phyloP scores from a whole-genome alignment of 1,140 invertebrate species.

The Pararge aegeria region DNA sequence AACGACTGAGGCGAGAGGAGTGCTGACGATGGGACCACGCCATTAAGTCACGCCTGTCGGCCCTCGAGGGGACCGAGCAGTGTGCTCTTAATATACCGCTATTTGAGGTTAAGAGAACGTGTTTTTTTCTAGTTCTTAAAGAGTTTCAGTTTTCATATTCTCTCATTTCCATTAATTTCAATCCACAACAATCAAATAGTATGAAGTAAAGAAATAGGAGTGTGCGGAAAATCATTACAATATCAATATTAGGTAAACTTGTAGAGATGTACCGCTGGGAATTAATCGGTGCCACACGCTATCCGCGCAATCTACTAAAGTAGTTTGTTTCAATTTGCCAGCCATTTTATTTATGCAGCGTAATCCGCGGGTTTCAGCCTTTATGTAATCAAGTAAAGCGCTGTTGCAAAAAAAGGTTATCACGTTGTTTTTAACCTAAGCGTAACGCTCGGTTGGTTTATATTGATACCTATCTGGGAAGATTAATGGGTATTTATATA shows the following conservation, averaged over 20 bases:
- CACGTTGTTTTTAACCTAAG: constrained; percentile 3
- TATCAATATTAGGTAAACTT: background rate
- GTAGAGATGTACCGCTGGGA: background rate
- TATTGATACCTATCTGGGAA: background rate
- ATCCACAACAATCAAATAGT: no score
- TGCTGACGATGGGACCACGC: constrained; percentile 37
- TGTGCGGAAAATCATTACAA: background rate
- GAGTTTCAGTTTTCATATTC: no score
- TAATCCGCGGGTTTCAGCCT: constrained; percentile 12
- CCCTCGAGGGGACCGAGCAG: constrained; percentile 1
- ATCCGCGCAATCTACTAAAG: constrained; percentile 15
- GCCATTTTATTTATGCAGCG: constrained; percentile 15
- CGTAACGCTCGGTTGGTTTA: background rate
- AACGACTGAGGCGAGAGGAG: constrained; percentile 34
- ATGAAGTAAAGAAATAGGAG: no score
- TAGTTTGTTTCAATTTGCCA: constrained; percentile 17
- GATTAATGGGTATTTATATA: background rate
- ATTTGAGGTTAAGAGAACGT: background rate
- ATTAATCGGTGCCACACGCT: constrained; percentile 9
- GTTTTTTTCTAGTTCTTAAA: background rate
- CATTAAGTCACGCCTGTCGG: constrained; percentile 26
- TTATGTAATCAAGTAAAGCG: constrained; percentile 17
- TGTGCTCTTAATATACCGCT: constrained; percentile 5
- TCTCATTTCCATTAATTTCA: no score
- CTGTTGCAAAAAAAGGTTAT: constrained; percentile 2